phyloP scores from a whole-genome alignment of 2,888 invertebrate genomes.

The Aleiodes leptofemur region DNA sequence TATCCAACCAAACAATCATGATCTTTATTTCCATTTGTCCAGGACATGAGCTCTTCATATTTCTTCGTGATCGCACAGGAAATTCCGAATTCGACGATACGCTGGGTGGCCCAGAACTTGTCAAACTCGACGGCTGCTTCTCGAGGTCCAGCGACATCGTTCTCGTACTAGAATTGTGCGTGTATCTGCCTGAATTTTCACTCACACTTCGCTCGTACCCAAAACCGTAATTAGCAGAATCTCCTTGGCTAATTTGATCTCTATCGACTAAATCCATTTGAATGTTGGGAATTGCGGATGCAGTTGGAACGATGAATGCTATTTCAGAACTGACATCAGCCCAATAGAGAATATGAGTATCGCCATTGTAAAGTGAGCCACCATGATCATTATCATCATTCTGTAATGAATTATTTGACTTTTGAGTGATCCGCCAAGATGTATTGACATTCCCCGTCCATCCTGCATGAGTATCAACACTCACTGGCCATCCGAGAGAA shows the following conservation, averaged over 20 bases:
- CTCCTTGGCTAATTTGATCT: slow-evolving; percentile 62
- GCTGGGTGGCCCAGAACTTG: slow-evolving; percentile 66
- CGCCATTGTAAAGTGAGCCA: slow-evolving; percentile 88
- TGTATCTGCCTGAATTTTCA: slow-evolving; percentile 68
- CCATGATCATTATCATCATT: slow-evolving; percentile 75
- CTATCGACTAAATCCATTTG: too few relatives aligned
- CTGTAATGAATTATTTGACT: slow-evolving; percentile 54
- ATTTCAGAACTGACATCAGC: slow-evolving; percentile 96
- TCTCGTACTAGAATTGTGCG: slow-evolving; percentile 76
- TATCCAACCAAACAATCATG: slow-evolving; percentile 97
- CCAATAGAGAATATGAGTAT: slow-evolving; percentile 93
- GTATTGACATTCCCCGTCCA: slow-evolving; percentile 95
- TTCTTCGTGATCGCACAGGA: slow-evolving; percentile 78
- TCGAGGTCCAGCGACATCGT: slow-evolving; percentile 85
- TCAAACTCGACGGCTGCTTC: slow-evolving; percentile 77
- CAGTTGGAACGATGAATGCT: slow-evolving; percentile 93
- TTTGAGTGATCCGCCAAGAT: slow-evolving; percentile 83
- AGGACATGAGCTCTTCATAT: slow-evolving; percentile 78
- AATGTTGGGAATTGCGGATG: slow-evolving; percentile 53
- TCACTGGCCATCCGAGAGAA: slow-evolving; percentile 91
- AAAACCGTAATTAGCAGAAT: slow-evolving; percentile 52
- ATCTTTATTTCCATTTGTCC: slow-evolving; percentile 84
- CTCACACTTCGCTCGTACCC: slow-evolving; percentile 79
- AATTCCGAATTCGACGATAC: slow-evolving; percentile 64
- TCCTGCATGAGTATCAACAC: slow-evolving; percentile 90